phyloP scores from a whole-genome alignment of 2,113 vertebrate species.

The Boleophthalmus pectinirostris region DNA sequence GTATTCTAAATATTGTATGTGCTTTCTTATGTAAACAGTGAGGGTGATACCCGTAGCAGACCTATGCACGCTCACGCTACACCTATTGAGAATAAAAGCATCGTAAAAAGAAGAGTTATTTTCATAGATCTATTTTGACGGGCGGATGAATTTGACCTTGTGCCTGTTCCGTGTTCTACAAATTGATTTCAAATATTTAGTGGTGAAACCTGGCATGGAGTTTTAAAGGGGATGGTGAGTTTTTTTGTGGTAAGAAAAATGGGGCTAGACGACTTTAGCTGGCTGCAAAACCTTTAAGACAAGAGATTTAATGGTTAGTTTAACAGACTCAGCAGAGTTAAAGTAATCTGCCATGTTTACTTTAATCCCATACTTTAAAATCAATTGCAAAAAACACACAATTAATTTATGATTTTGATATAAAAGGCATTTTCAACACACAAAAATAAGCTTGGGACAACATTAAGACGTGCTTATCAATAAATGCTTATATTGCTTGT shows the following conservation, averaged over 20 bases:
- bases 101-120: not conserved
- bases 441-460: not conserved
- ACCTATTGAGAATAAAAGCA: not conserved
- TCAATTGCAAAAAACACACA: not conserved
- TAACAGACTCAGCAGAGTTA: not conserved
- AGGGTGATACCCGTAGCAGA: not conserved
- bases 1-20: conserved; percentile 8
- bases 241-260: not conserved
- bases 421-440: not conserved
- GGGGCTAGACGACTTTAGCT: not conserved
- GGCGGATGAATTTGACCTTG: not conserved
- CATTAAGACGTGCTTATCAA: not conserved
- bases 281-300: not conserved
- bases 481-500: not conserved
- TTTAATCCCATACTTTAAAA: not conserved
- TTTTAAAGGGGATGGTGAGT: not conserved
- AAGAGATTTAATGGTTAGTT: not conserved
- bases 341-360: not conserved
- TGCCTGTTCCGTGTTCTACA: not conserved
- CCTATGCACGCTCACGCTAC: not conserved
- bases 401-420: not conserved
- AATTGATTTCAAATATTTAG: conserved; percentile 1
- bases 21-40: not conserved
- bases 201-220: not conserved
- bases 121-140: not conserved